phyloP scores from a whole-genome alignment of 1,140 invertebrate genomes.

The Calephelis virginiensis region DNA sequence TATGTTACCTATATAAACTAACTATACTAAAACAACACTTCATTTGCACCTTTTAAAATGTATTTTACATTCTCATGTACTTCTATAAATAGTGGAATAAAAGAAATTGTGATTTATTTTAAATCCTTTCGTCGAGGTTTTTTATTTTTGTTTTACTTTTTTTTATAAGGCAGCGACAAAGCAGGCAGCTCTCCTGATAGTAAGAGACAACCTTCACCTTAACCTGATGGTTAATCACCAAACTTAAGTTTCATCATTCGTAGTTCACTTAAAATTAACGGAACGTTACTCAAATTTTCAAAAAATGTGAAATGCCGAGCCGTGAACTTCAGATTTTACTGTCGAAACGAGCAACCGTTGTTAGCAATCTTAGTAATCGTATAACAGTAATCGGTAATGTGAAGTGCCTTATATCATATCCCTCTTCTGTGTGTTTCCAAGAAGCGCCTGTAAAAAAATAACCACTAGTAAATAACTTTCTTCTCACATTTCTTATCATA shows the following conservation, averaged over 20 bases:
- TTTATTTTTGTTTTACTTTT: not conserved
- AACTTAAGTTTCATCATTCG: too few relatives aligned
- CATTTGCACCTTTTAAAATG: constrained; percentile 18
- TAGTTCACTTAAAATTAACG: too few relatives aligned
- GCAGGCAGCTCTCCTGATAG: too few relatives aligned
- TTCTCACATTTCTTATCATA: not conserved
- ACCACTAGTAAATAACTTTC: not conserved
- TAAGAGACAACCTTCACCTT: too few relatives aligned
- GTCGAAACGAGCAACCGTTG: too few relatives aligned
- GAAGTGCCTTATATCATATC: constrained; percentile 58
- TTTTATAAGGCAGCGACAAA: not conserved
- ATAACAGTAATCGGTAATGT: not conserved
- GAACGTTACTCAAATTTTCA: too few relatives aligned
- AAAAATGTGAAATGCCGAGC: too few relatives aligned
- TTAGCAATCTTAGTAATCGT: too few relatives aligned
- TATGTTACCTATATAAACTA: constrained; percentile 25
- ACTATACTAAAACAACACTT: constrained; percentile 15
- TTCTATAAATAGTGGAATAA: constrained; percentile 31
- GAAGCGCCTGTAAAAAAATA: constrained; percentile 56
- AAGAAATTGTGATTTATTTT: constrained; percentile 1
- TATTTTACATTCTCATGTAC: constrained; percentile 11
- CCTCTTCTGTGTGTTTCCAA: constrained; percentile 64
- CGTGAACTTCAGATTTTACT: too few relatives aligned
- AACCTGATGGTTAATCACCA: too few relatives aligned
- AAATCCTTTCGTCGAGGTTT: not conserved